A percentile compares a stretch with the other conserved stretches of the same genome.
Conservation (phyloP, 2,113 vertebrate species). For the Crotalus tigris region DNA sequence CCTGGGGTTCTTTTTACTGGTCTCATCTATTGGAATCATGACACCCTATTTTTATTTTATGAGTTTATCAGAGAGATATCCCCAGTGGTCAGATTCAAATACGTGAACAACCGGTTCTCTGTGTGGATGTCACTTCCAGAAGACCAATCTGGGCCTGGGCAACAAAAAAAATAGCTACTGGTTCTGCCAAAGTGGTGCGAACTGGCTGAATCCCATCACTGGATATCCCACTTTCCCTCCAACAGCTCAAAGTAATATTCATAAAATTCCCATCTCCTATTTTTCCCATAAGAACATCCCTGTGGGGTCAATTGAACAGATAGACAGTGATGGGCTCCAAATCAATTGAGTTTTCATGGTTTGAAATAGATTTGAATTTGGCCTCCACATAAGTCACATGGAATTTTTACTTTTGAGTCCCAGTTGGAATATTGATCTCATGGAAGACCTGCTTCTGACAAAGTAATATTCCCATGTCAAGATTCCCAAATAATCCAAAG, state of each 20-base stretch:
- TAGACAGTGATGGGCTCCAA: neutral
- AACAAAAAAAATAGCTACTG: no score
- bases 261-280: neutral
- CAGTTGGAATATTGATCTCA: neutral
- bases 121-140: no score
- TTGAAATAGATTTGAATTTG: neutral
- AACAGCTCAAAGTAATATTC: neutral
- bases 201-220: no score
- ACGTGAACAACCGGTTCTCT: no score
- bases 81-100: neutral
- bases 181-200: no score
- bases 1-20: no score
- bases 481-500: neutral
- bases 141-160: no score
- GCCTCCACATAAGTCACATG: neutral
- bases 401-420: neutral
- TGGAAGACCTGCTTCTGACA: neutral
- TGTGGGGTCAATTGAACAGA: neutral
- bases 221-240: neutral
- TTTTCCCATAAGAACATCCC: neutral
- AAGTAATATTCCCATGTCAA: neutral
- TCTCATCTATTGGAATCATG: no score
- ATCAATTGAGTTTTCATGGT: neutral
- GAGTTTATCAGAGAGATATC: neutral
- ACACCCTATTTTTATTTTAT: neutral